Percentiles rank a stretch among this genome's conserved stretches.
phyloP scores from a whole-genome alignment of 2,113 vertebrate species.

The Ginglymostoma cirratum region DNA sequence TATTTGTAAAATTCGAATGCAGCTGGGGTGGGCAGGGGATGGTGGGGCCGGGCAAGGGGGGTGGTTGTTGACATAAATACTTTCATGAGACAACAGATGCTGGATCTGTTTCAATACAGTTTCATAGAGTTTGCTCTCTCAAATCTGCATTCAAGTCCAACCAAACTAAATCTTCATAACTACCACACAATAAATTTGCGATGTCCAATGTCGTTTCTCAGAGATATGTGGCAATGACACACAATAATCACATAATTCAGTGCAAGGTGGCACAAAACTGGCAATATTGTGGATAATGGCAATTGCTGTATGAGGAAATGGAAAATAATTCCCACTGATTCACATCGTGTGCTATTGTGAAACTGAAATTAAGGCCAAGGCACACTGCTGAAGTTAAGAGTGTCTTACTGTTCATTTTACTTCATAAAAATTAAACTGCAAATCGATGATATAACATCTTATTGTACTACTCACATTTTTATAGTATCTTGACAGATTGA shows the following conservation, averaged over 20 bases:
- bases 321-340: neutral
- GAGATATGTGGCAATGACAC: neutral
- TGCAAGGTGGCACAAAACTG: neutral
- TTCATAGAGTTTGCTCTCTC: neutral
- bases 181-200: neutral
- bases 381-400: neutral
- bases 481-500: neutral
- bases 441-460: neutral
- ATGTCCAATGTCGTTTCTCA: neutral
- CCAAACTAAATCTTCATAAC: neutral
- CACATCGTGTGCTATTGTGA: neutral
- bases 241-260: neutral
- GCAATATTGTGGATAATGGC: neutral
- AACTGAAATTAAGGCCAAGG: neutral
- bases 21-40: neutral
- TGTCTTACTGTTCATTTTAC: neutral
- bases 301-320: neutral
- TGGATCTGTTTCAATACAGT: neutral
- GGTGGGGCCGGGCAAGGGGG: no score
- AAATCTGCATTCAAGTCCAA: neutral
- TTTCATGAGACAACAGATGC: slow-evolving; percentile 7
- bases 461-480: neutral
- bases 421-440: neutral
- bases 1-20: slow-evolving; percentile 26
- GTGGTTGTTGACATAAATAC: neutral